Evolutionary conservation across 2,797 vertebrate genomes (phyloP).

Genomic region (Myotis vivesi): DNA sequence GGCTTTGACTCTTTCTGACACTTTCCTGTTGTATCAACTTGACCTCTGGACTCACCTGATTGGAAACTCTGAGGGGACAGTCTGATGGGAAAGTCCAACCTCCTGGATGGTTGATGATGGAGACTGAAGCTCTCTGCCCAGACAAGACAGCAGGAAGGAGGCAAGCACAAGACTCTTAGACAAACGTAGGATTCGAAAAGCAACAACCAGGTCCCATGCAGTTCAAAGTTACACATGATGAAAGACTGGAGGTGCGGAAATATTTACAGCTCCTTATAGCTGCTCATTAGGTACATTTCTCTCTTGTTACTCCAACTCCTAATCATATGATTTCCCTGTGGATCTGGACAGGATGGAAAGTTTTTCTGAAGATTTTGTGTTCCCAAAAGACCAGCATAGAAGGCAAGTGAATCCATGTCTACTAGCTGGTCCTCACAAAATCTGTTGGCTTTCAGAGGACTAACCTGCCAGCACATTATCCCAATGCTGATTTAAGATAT

Average conservation of each 20-base stretch:
- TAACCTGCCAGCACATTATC: background rate
- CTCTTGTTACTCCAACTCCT: background rate
- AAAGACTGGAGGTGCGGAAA: background rate
- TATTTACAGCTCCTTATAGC: background rate
- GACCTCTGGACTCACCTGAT: background rate
- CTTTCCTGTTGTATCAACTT: background rate
- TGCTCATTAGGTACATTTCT: background rate
- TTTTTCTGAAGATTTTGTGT: background rate
- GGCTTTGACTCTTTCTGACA: background rate
- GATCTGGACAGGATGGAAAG: background rate
- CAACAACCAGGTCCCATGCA: fast-evolving
- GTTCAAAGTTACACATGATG: background rate
- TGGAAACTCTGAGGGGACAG: background rate
- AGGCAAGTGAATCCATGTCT: background rate
- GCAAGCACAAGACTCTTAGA: background rate
- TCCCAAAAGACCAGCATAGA: background rate
- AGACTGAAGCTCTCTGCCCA: background rate
- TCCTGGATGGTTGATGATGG: background rate
- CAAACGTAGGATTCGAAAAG: background rate
- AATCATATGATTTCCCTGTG: background rate
- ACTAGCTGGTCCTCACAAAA: background rate
- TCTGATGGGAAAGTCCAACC: background rate
- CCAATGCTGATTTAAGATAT: background rate
- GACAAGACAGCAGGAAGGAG: background rate
- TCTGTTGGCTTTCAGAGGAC: background rate